Evolutionary conservation across 2,113 vertebrate species (phyloP), one percentile per base, ranked within the genome.

Genomic region (Ptychochromis oligacanthus): DNA sequence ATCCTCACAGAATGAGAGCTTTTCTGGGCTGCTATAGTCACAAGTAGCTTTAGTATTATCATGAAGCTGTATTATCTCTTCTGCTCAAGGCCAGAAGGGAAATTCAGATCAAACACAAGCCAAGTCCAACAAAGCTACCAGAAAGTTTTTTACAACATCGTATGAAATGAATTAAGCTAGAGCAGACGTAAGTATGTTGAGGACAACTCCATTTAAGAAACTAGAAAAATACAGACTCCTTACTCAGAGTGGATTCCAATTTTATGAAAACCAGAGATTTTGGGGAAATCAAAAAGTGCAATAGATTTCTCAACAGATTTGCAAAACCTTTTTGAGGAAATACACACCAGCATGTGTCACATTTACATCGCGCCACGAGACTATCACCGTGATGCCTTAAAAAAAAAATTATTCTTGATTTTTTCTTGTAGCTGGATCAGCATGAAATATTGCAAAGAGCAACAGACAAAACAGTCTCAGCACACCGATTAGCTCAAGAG

Each of bases 41-140:
- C 82, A 90, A 93, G 83, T 86, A 89, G 87, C 88, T 81, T 70
- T 31, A 67, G 85, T 67, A 89, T 79, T 70, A 88, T 80, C 79
- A 8, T 15, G 46, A 76, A 85, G 87, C 64, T 88, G 74, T 84
- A 80, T 92, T 93, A 77, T 84, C 78, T 80, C 91, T 84, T 78
- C 61, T 81, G 62, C 79, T 83, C 3, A 1, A 62, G 70, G 60
- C 65, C 40, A 70, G 87, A 83, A 82, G 56, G 59, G 46, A 89
- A 86, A 86, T 79, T 40, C 80, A 85, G 75, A 80, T 88, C 67
- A 77, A 75, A 87, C 57, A 82, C 24, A 1, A 77, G 38, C 13
- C 36, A n/a, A 89, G 56, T 20, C 40, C 7, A 49, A 58, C 64
- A 72, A 79, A 80, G 72, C 56, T 60, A 84, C 26, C 28, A 52